A percentile compares a stretch with the other conserved stretches of the same genome.
Evolutionary conservation across 2,888 invertebrate genomes (phyloP).

Genomic region (Synergus japonicus): DNA sequence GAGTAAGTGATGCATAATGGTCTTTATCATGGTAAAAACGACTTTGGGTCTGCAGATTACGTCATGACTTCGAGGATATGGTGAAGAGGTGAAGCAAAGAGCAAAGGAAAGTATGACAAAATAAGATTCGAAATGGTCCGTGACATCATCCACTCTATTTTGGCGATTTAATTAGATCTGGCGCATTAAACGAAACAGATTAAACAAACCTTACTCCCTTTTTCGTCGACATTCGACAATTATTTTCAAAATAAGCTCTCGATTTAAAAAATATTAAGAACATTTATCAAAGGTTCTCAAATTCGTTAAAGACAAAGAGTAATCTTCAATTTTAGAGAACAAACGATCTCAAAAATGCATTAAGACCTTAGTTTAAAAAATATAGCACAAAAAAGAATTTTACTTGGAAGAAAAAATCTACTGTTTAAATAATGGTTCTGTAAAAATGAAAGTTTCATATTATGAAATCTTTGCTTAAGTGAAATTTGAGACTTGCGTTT

Average conservation of each 20-base stretch:
- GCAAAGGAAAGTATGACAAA: conserved; percentile 29
- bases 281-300: neutral
- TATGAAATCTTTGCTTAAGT: no score
- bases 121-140: conserved; percentile 25
- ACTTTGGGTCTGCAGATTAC: conserved; percentile 16
- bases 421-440: no score
- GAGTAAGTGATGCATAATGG: conserved; percentile 31
- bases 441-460: no score
- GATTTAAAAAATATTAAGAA: neutral
- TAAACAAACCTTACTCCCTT: neutral
- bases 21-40: conserved; percentile 16
- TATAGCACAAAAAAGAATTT: no score
- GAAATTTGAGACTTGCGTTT: neutral
- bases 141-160: conserved; percentile 31
- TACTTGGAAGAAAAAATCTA: no score
- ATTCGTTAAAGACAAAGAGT: neutral
- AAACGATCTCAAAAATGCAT: no score
- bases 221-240: neutral
- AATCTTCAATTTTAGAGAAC: no score
- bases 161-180: neutral
- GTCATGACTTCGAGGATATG: conserved; percentile 18
- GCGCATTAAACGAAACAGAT: neutral
- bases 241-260: neutral
- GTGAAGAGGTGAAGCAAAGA: neutral
- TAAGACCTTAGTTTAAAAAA: no score